phyloP scores from a whole-genome alignment of 2,888 invertebrate species.

The Folsomia manolachei region DNA sequence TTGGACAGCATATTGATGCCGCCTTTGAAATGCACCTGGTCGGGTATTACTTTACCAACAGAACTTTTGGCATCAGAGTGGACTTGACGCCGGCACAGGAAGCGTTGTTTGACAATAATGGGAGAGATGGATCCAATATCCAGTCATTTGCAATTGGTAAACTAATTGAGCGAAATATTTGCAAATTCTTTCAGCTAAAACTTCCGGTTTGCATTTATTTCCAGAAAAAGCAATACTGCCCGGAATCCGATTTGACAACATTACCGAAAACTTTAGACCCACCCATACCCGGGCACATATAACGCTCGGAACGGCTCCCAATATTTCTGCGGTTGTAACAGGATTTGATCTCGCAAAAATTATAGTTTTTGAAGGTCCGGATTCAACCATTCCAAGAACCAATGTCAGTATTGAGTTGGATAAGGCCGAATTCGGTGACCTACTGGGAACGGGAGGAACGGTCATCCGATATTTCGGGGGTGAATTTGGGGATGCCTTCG shows the following conservation, averaged over 20 bases:
- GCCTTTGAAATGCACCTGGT: slow-evolving; percentile 29
- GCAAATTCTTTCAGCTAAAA: neutral
- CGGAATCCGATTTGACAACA: slow-evolving; percentile 9
- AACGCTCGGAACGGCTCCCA: slow-evolving; percentile 49
- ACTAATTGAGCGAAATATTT: neutral
- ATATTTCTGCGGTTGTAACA: slow-evolving; percentile 45
- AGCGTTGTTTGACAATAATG: slow-evolving; percentile 17
- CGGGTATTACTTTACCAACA: slow-evolving; percentile 26
- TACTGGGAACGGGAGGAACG: neutral
- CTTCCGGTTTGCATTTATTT: too few relatives aligned
- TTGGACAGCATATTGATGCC: slow-evolving; percentile 6
- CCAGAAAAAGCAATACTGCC: too few relatives aligned
- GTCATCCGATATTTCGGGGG: slow-evolving; percentile 11
- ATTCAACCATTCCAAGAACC: neutral
- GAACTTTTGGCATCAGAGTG: slow-evolving; percentile 36
- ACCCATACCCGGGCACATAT: slow-evolving; percentile 47
- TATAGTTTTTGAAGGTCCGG: slow-evolving; percentile 35
- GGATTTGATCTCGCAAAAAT: slow-evolving; percentile 46
- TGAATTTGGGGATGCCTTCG: slow-evolving; percentile 22
- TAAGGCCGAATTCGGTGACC: slow-evolving; percentile 1
- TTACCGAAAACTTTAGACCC: slow-evolving; percentile 30
- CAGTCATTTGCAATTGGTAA: too few relatives aligned
- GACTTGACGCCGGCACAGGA: slow-evolving; percentile 25
- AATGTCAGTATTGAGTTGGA: neutral
- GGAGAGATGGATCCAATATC: too few relatives aligned